Evolutionary conservation across 2,888 invertebrate genomes (phyloP).

Genomic region (Torymus aiolomorphi): DNA sequence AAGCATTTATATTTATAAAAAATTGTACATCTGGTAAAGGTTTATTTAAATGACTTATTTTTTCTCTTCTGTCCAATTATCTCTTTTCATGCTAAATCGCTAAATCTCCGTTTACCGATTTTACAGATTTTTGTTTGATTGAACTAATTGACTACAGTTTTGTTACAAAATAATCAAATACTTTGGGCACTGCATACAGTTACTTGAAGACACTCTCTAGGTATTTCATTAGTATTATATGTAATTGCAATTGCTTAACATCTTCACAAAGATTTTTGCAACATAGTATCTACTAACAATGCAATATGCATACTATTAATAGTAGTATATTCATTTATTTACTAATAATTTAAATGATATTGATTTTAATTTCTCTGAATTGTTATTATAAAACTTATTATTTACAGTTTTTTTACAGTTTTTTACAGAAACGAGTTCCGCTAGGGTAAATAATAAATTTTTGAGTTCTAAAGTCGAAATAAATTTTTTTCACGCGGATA

Average conservation of each 20-base stretch:
- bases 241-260: constrained; percentile 44
- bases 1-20: too few species aligned
- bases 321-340: background rate
- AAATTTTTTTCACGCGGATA: too few species aligned
- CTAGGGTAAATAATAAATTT: too few species aligned
- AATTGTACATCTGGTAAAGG: too few species aligned
- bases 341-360: too few species aligned
- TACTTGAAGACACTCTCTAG: constrained; percentile 9
- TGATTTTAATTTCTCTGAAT: constrained; percentile 12
- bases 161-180: background rate
- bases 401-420: too few species aligned
- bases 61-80: too few species aligned
- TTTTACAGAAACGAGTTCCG: too few species aligned
- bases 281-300: constrained; percentile 31
- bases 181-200: constrained; percentile 27
- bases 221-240: constrained; percentile 34
- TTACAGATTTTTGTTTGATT: background rate
- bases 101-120: constrained; percentile 4
- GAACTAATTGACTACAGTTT: too few species aligned
- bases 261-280: constrained; percentile 17
- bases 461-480: too few species aligned
- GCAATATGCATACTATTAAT: constrained; percentile 19
- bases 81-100: background rate
- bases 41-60: too few species aligned
- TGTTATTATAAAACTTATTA: background rate